phyloP scores from a whole-genome alignment of 2,113 vertebrate genomes.

The Thamnaconus septentrionalis region DNA sequence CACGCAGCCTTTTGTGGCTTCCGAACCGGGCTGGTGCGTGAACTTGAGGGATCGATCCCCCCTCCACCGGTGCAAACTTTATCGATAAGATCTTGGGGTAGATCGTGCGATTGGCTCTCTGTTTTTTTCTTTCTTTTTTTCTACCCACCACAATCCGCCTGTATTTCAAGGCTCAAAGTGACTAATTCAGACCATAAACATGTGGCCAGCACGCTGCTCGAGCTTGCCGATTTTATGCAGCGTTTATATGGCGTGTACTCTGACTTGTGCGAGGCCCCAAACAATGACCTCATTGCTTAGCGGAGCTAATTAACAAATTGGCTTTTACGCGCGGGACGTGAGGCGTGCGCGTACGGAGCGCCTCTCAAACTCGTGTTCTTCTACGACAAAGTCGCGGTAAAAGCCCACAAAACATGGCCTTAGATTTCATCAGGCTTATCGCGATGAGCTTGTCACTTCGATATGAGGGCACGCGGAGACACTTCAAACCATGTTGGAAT shows the following conservation, averaged over 20 bases:
- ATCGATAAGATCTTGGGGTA: background rate
- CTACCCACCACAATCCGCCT: too few species aligned
- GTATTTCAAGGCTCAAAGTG: too few species aligned
- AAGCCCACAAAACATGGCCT: too few species aligned
- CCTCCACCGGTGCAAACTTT: background rate
- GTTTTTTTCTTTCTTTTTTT: background rate
- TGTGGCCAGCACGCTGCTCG: too few species aligned
- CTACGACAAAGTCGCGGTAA: too few species aligned
- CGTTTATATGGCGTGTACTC: too few species aligned
- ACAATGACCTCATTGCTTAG: conserved; percentile 25
- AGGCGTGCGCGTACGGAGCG: conserved; percentile 10
- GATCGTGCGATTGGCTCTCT: background rate
- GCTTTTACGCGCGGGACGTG: conserved; percentile 39
- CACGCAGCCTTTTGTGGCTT: background rate
- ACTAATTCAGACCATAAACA: too few species aligned
- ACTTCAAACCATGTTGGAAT: too few species aligned
- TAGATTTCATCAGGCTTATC: too few species aligned
- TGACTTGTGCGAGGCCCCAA: background rate
- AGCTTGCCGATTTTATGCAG: too few species aligned
- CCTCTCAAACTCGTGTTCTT: background rate
- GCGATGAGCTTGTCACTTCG: too few species aligned
- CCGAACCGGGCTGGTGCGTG: background rate
- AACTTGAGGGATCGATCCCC: conserved; percentile 6
- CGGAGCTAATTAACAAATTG: conserved; percentile 17
- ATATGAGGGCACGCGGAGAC: too few species aligned